A percentile compares a stretch with the other conserved stretches of the same genome.
Evolutionary conservation across 1,140 invertebrate genomes (phyloP).

Genomic region (Pantala flavescens): DNA sequence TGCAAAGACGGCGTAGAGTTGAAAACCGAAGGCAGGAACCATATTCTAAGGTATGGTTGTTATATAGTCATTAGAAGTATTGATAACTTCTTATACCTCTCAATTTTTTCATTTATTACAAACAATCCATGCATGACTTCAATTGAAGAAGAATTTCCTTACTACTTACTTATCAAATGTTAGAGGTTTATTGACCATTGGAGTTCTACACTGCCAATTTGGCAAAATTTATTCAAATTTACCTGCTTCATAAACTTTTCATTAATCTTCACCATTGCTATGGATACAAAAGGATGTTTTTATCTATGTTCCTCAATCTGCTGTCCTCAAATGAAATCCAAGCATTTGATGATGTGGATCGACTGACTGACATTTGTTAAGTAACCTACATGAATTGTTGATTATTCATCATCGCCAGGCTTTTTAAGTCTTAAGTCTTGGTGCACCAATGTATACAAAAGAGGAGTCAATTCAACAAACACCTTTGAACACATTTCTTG

Average conservation of each 20-base stretch:
- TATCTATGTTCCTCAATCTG: background rate
- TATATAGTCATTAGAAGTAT: background rate
- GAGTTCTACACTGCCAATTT: background rate
- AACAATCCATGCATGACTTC: too few species aligned
- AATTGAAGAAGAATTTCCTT: too few species aligned
- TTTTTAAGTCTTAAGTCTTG: background rate
- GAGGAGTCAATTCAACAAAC: background rate
- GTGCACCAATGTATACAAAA: background rate
- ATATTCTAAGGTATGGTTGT: slow-evolving; percentile 35
- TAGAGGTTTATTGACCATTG: background rate
- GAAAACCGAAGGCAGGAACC: slow-evolving; percentile 38
- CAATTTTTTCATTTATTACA: too few species aligned
- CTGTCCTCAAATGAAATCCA: slow-evolving; percentile 1
- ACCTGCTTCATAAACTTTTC: background rate
- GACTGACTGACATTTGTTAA: slow-evolving; percentile 6
- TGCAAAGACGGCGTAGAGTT: slow-evolving; percentile 29
- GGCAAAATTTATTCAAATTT: background rate
- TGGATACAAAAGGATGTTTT: background rate
- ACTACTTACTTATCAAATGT: slow-evolving; percentile 5
- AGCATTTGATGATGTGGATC: background rate
- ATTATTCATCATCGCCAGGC: background rate
- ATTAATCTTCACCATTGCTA: background rate
- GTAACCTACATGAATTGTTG: background rate
- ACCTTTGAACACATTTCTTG: background rate
- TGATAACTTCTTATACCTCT: too few species aligned